A percentile compares a stretch with the other conserved stretches of the same genome.
Evolutionary conservation across 1,140 invertebrate genomes (phyloP).

Genomic region (Geopemphigus sp.): DNA sequence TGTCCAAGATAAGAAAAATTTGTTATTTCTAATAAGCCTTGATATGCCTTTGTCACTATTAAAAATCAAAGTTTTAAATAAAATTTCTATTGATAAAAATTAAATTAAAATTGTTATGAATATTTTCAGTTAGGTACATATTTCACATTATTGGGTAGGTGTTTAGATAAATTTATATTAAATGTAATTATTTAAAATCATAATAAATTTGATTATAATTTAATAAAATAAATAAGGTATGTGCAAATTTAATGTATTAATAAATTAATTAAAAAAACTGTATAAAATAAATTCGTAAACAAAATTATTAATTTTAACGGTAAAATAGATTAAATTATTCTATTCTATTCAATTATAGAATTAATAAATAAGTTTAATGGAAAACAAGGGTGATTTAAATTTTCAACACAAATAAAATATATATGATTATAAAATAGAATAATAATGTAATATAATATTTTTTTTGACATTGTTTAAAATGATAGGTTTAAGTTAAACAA

Average conservation of each 20-base stretch:
- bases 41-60: constrained; percentile 10
- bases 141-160: background rate
- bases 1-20: background rate
- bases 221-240: no score
- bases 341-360: background rate
- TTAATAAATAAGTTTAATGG: background rate
- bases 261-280: no score
- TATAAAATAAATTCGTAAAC: no score
- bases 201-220: no score
- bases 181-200: background rate
- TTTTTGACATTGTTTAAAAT: no score
- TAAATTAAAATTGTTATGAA: background rate
- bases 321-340: background rate
- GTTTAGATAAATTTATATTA: background rate
- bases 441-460: no score
- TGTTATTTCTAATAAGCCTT: background rate
- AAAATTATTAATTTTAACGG: background rate
- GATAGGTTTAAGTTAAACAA: no score
- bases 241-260: no score
- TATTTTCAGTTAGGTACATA: background rate
- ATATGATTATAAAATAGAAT: no score
- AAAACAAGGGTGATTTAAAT: background rate
- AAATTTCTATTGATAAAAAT: background rate
- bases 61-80: background rate
- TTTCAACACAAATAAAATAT: background rate